Evolutionary conservation across 2,888 invertebrate genomes (phyloP), one percentile per base, ranked within the genome.

Genomic region (Cotesia congregata): DNA sequence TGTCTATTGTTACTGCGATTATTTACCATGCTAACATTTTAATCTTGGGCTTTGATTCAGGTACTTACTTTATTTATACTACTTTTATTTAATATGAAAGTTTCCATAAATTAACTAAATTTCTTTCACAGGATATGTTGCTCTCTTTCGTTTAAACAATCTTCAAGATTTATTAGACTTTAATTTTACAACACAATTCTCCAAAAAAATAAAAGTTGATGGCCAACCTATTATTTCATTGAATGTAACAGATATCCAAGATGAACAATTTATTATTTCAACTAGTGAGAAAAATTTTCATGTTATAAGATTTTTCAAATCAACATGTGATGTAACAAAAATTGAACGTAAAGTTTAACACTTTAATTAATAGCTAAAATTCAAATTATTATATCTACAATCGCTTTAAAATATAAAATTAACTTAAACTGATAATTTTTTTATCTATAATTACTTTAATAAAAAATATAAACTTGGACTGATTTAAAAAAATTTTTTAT

Each of bases 171-270:
- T 62, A 62, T 7, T 17, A 62, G 15, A 15, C 20, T 62, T 62
- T 62, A 15, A 62, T 62, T 62, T 62, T 20, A 17, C 15, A 62
- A 15, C 62, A 6, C 3, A 15, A 17, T 3, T 15, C 15, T 15
- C 15, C 15, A 15, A 20, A n/a, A 62, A 62, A 62, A 62, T 62
- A 62, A 62, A 17, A 15, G 62, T 62, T 62, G 62, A 62, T 62
- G 6, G 17, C 6, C 7, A 62, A 7, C 62, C 62, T 1, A 62
- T 62, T 6, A 62, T 62, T 20, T 62, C 20, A 17, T 7, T 62
- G 5, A 7, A 20, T 5, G 62, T 62, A 0, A 62, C 20, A 5
- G 62, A 62, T n/a, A 17, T 62, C 15, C 15, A 62, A 15, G 20
- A 20, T 17, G 20, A 20, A 62, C 15, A 62, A 62, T 17, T 62